Percentiles rank a stretch among this genome's conserved stretches.
Evolutionary conservation across 2,797 vertebrate genomes (phyloP).

Genomic region (Poeciliopsis paucimaculata): DNA sequence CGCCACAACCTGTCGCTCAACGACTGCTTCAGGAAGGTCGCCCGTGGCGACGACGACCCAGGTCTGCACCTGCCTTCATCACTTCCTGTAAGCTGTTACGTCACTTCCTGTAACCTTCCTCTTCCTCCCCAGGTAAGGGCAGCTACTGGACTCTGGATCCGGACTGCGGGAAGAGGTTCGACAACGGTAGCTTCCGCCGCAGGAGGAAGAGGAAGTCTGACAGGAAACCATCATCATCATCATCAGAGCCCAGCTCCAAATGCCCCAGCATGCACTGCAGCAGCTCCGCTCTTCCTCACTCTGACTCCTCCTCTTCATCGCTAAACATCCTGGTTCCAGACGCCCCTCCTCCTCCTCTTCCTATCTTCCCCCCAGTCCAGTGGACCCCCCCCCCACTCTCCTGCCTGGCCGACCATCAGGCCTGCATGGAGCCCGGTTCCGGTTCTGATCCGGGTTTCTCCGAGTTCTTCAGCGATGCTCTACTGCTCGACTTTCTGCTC

Average conservation of each 20-base stretch:
- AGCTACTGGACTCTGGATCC: conserved; percentile 98
- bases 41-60: conserved; percentile 86
- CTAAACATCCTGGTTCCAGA: conserved; percentile 70
- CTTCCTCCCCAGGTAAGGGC: conserved; percentile 87
- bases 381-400: conserved; percentile 69
- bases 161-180: conserved; percentile 96
- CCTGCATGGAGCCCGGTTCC: conserved; percentile 47
- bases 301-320: neutral
- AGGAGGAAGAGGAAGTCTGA: conserved; percentile 91
- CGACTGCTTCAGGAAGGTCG: conserved; percentile 92
- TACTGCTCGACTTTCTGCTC: conserved; percentile 72
- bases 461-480: conserved; percentile 79
- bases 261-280: conserved; percentile 70
- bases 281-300: conserved; percentile 76
- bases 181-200: conserved; percentile 95
- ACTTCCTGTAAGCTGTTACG: neutral
- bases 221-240: conserved; percentile 26
- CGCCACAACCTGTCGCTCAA: conserved; percentile 91
- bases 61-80: conserved; percentile 73
- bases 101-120: conserved; percentile 5
- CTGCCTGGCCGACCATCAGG: conserved; percentile 35
- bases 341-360: conserved; percentile 47
- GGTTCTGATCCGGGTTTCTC: neutral
- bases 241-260: conserved; percentile 78
- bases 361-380: conserved; percentile 45